Evolutionary conservation across 2,888 invertebrate species (phyloP).

Genomic region (Aphodius granarius): DNA sequence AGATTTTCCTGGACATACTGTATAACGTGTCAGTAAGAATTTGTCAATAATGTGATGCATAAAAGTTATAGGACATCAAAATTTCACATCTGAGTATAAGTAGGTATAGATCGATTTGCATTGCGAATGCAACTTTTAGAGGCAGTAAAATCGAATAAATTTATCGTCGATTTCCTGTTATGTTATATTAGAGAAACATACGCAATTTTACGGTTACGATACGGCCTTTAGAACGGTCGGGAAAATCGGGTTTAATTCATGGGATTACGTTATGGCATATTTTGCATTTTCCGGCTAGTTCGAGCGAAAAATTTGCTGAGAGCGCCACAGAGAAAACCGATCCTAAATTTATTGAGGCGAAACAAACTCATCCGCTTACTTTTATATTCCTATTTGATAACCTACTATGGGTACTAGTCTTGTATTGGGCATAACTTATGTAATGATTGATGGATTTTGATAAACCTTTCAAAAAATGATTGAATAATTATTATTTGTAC

Average conservation of each 20-base stretch:
- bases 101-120: not conserved
- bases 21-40: no score
- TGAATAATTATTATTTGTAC: no score
- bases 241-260: not conserved
- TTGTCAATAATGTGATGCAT: no score
- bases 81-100: no score
- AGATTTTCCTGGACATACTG: no score
- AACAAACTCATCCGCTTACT: not conserved
- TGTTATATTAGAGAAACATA: not conserved
- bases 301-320: not conserved
- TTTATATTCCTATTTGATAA: not conserved
- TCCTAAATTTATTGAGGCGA: not conserved
- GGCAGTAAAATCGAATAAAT: not conserved
- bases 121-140: not conserved
- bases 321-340: not conserved
- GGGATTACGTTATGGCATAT: not conserved
- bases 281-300: not conserved
- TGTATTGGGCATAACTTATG: not conserved
- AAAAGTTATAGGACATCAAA: no score
- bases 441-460: no score
- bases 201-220: not conserved
- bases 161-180: not conserved
- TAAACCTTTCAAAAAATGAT: no score
- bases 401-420: not conserved
- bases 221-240: not conserved